phyloP scores from a whole-genome alignment of 2,888 invertebrate species.

The Agonopterix arenella region DNA sequence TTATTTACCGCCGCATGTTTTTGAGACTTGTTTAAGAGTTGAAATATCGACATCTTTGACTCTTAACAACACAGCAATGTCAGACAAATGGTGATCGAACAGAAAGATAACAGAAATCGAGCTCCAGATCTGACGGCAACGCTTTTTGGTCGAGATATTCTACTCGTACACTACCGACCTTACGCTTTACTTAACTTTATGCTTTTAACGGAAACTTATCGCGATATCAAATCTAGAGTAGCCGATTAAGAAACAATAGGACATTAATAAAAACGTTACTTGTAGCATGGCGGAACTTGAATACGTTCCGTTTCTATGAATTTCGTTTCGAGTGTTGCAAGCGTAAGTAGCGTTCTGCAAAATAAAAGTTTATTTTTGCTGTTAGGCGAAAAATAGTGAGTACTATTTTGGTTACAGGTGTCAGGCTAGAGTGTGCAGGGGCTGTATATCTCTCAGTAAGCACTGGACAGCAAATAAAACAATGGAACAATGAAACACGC shows the following conservation, averaged over 20 bases:
- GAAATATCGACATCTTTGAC: constrained; percentile 47
- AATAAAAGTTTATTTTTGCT: constrained; percentile 6
- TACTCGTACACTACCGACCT: constrained; percentile 38
- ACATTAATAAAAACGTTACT: constrained; percentile 58
- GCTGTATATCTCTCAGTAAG: constrained; percentile 47
- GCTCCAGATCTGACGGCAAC: constrained; percentile 48
- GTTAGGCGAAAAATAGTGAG: constrained; percentile 14
- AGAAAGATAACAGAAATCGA: constrained; percentile 52
- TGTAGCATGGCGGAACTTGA: constrained; percentile 50
- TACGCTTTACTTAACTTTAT: constrained; percentile 53
- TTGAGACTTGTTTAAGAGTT: constrained; percentile 38
- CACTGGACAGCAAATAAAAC: constrained; percentile 48
- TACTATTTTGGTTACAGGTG: constrained; percentile 33
- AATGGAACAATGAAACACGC: constrained; percentile 57
- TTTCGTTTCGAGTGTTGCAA: constrained; percentile 18
- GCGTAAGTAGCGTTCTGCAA: background rate
- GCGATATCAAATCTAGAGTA: constrained; percentile 55
- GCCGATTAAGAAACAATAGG: constrained; percentile 70
- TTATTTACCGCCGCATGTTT: constrained; percentile 37
- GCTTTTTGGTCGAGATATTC: constrained; percentile 50
- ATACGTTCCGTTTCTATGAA: constrained; percentile 50
- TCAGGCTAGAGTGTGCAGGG: constrained; percentile 23
- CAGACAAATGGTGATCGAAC: constrained; percentile 51
- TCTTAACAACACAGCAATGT: constrained; percentile 41
- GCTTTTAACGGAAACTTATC: constrained; percentile 66